Conservation (phyloP, 2,888 invertebrate species). For the Listrodromus nycthemerus region DNA sequence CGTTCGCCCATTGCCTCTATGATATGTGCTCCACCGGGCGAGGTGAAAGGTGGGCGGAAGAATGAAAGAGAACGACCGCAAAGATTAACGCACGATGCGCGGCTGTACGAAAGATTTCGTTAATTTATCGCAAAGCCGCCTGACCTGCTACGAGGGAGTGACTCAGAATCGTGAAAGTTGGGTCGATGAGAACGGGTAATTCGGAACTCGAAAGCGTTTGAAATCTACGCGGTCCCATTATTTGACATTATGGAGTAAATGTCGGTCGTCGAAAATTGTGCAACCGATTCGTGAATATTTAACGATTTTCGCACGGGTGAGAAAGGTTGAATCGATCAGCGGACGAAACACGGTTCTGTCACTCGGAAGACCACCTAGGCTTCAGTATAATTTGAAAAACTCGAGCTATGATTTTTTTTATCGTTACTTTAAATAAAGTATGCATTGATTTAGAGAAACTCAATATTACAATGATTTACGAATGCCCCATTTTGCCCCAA, state of each 20-base stretch:
- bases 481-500: no score
- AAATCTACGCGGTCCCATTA: neutral
- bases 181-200: constrained; percentile 15
- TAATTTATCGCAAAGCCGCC: constrained; percentile 34
- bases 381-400: neutral
- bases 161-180: constrained; percentile 51
- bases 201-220: constrained; percentile 1
- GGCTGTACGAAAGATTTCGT: constrained; percentile 34
- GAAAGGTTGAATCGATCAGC: neutral
- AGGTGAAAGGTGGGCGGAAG: constrained; percentile 70
- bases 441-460: no score
- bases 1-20: constrained; percentile 35
- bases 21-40: constrained; percentile 32
- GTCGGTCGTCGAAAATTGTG: neutral
- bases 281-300: neutral
- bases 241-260: neutral
- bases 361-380: neutral
- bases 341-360: neutral
- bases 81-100: constrained; percentile 14
- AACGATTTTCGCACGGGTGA: neutral
- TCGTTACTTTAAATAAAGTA: neutral
- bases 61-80: constrained; percentile 50
- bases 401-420: neutral
- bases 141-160: constrained; percentile 26
- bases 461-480: no score